Evolutionary conservation across 1,140 invertebrate genomes (phyloP).

Genomic region (Caerostris darwini): DNA sequence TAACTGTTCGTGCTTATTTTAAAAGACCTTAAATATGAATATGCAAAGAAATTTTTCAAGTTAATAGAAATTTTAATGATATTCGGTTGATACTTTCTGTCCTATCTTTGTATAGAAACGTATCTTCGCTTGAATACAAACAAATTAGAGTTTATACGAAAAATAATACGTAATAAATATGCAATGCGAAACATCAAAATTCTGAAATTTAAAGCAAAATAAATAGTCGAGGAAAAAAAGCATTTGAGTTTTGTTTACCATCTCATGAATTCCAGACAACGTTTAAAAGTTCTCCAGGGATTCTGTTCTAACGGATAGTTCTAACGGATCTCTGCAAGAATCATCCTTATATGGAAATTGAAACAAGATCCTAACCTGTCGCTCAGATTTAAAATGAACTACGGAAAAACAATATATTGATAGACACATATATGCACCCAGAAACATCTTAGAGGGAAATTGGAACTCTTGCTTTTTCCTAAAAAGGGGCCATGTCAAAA

Average conservation of each 20-base stretch:
- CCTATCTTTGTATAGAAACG: too few species aligned
- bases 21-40: too few species aligned
- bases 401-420: background rate
- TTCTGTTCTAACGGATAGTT: too few species aligned
- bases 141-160: background rate
- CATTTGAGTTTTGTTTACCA: background rate
- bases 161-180: background rate
- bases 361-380: constrained; percentile 3
- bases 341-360: constrained; percentile 36
- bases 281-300: background rate
- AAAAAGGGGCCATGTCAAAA: background rate
- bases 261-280: background rate
- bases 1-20: too few species aligned
- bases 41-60: too few species aligned
- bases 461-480: background rate
- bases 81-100: too few species aligned
- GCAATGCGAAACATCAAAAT: background rate
- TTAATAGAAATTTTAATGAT: too few species aligned
- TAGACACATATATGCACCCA: background rate
- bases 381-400: constrained; percentile 5
- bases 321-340: background rate
- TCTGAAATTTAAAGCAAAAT: background rate
- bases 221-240: background rate
- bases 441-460: background rate
- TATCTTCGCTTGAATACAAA: too few species aligned